phyloP scores from a whole-genome alignment of 2,797 vertebrate species.

The Amblyraja radiata region DNA sequence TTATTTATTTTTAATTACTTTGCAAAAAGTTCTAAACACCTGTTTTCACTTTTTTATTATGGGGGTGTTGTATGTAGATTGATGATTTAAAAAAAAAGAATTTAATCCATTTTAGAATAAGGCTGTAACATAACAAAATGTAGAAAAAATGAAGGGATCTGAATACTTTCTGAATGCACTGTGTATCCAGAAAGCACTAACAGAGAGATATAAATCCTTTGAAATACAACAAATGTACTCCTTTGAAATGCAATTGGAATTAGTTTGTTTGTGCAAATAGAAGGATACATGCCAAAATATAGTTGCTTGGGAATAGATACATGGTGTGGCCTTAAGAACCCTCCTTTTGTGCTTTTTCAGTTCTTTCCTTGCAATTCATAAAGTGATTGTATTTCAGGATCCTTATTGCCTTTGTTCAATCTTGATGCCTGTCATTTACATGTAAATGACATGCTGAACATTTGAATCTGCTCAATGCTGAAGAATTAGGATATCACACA shows the following conservation, averaged over 20 bases:
- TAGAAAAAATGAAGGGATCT: too few species aligned
- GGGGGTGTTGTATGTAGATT: too few species aligned
- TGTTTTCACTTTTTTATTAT: too few species aligned
- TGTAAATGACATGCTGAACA: conserved; percentile 10
- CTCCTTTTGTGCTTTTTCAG: not conserved
- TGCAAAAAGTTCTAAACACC: too few species aligned
- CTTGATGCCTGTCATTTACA: conserved; percentile 13
- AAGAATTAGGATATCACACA: conserved; percentile 12
- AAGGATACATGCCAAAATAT: not conserved
- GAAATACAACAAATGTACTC: too few species aligned
- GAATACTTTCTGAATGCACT: too few species aligned
- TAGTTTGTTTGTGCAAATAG: not conserved
- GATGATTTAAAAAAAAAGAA: too few species aligned
- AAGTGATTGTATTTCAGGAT: not conserved
- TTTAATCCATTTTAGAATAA: too few species aligned
- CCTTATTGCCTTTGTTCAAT: not conserved
- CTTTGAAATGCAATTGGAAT: not conserved
- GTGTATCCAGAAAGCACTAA: not conserved
- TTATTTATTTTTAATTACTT: too few species aligned
- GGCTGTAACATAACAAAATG: too few species aligned
- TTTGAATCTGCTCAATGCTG: not conserved
- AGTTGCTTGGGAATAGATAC: not conserved
- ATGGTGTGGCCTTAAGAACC: not conserved
- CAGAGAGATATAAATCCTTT: too few species aligned
- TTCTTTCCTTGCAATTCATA: not conserved